Evolutionary conservation across 2,113 vertebrate species (phyloP).

Genomic region (Atrichornis clamosus): DNA sequence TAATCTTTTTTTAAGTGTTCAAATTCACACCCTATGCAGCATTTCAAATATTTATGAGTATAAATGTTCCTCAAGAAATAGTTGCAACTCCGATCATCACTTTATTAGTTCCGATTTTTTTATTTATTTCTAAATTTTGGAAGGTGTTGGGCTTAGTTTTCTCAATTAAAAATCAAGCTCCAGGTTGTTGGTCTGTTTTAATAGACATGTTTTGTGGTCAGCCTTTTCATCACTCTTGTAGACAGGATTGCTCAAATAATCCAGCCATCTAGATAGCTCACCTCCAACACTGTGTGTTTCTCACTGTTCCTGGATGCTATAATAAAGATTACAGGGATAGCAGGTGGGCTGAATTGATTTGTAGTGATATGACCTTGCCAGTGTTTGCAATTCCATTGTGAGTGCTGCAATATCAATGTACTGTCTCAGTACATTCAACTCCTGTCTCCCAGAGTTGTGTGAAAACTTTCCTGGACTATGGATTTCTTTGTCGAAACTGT

Average conservation of each 20-base stretch:
- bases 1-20: neutral
- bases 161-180: neutral
- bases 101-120: neutral
- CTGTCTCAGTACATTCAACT: neutral
- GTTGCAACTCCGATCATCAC: neutral
- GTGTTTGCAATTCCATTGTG: neutral
- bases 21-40: neutral
- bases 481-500: neutral
- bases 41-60: neutral
- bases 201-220: neutral
- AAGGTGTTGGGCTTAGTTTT: neutral
- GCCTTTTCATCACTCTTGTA: slow-evolving; percentile 44
- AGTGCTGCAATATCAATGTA: neutral
- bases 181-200: neutral
- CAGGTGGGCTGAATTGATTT: slow-evolving; percentile 5
- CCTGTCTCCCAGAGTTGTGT: neutral
- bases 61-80: neutral
- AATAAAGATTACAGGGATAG: neutral
- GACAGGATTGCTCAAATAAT: slow-evolving; percentile 45
- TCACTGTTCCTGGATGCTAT: neutral
- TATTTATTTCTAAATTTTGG: neutral
- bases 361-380: neutral
- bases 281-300: neutral
- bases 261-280: slow-evolving; percentile 6
- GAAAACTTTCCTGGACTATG: neutral